Evolutionary conservation across 1,140 invertebrate genomes (phyloP).

Genomic region (Camponotus floridanus): DNA sequence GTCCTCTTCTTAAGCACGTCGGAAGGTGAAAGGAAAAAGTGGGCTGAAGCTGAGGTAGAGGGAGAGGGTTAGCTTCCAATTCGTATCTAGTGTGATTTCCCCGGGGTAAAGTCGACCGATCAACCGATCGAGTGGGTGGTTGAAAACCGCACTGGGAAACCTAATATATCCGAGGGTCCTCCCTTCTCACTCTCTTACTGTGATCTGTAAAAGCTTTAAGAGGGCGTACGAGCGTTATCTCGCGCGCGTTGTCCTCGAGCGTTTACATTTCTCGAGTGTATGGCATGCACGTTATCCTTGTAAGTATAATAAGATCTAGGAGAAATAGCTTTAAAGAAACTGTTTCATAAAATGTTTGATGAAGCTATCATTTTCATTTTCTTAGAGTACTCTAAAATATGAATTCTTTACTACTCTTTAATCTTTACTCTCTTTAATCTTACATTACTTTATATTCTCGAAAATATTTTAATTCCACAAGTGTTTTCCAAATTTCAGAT

Average conservation of each 20-base stretch:
- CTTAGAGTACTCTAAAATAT: too few species aligned
- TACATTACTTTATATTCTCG: neutral
- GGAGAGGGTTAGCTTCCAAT: constrained; percentile 75
- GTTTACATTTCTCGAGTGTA: constrained; percentile 58
- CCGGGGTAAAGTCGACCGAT: constrained; percentile 85
- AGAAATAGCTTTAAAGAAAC: neutral
- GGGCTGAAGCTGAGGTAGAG: constrained; percentile 46
- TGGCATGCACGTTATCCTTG: neutral
- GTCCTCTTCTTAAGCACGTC: constrained; percentile 71
- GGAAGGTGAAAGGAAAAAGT: constrained; percentile 68
- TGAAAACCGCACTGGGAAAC: constrained; percentile 86
- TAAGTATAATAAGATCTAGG: neutral
- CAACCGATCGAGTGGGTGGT: constrained; percentile 85
- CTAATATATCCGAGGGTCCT: constrained; percentile 84
- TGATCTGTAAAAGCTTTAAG: constrained; percentile 74
- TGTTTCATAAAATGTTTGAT: neutral
- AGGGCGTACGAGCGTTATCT: constrained; percentile 49
- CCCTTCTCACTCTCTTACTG: constrained; percentile 75
- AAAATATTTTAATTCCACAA: neutral
- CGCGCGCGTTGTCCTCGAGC: neutral
- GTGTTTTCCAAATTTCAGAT: neutral
- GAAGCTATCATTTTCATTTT: neutral
- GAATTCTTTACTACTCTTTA: neutral
- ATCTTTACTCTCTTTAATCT: neutral
- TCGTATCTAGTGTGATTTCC: constrained; percentile 86